A percentile compares a stretch with the other conserved stretches of the same genome.
Evolutionary conservation across 2,113 vertebrate genomes (phyloP).

Genomic region (Epinephelus moara): DNA sequence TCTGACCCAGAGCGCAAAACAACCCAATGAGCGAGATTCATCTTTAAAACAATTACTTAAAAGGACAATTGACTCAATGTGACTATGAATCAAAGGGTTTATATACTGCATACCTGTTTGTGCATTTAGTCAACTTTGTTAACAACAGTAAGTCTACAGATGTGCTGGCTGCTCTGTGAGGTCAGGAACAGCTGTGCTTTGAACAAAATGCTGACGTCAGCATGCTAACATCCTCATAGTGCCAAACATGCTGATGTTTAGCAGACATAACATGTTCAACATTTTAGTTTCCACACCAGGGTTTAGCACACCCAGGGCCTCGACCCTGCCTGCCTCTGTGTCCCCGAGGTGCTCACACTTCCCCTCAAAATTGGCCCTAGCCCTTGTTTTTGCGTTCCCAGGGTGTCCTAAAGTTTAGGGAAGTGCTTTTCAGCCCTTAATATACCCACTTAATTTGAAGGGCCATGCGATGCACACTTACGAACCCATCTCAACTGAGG

Average conservation of each 20-base stretch:
- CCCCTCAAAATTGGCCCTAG: too few relatives aligned
- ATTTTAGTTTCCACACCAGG: not conserved
- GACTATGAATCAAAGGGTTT: not conserved
- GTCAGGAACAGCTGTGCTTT: not conserved
- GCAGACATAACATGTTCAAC: too few relatives aligned
- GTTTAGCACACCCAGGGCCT: too few relatives aligned
- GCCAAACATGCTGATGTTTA: not conserved
- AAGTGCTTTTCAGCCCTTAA: too few relatives aligned
- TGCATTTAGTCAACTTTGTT: not conserved
- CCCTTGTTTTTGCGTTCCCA: too few relatives aligned
- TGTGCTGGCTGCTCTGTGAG: not conserved
- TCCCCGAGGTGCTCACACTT: too few relatives aligned
- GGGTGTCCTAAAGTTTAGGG: too few relatives aligned
- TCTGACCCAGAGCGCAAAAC: slow-evolving; percentile 4
- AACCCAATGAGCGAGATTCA: not conserved
- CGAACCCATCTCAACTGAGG: too few relatives aligned
- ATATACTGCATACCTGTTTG: not conserved
- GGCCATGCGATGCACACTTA: too few relatives aligned
- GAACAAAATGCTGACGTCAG: not conserved
- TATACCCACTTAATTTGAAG: too few relatives aligned
- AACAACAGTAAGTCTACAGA: not conserved
- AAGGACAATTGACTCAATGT: not conserved
- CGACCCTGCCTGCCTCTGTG: too few relatives aligned
- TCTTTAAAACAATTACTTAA: slow-evolving; percentile 25
- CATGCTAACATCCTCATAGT: not conserved